Evolutionary conservation across 2,113 vertebrate species (phyloP).

Genomic region (Xiphorhynchus elegans): DNA sequence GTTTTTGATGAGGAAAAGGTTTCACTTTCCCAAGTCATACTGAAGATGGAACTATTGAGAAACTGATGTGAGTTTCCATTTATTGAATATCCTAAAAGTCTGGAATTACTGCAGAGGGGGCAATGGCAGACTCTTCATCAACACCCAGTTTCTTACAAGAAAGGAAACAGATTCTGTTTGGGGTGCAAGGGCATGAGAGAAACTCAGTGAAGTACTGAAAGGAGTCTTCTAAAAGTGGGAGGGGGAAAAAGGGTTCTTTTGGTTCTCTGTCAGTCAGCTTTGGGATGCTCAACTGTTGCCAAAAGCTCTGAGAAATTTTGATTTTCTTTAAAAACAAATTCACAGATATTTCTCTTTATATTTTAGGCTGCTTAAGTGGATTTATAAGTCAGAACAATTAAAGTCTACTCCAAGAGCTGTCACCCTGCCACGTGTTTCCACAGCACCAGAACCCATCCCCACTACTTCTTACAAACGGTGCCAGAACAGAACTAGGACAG

Average conservation of each 20-base stretch:
- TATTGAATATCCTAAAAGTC: not conserved
- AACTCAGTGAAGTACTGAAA: not conserved
- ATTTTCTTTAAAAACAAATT: not conserved
- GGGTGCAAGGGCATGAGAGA: not conserved
- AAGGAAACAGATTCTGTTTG: not conserved
- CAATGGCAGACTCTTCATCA: not conserved
- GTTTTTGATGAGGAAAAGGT: not conserved
- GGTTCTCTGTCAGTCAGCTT: not conserved
- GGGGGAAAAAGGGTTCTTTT: not conserved
- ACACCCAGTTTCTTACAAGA: not conserved
- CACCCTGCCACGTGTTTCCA: not conserved
- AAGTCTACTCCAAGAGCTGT: not conserved
- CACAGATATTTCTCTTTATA: not conserved
- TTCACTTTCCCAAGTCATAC: not conserved
- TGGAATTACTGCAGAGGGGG: not conserved
- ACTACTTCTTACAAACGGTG: not conserved
- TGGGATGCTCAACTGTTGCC: not conserved
- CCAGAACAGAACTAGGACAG: fast-evolving
- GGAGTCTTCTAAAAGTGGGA: not conserved
- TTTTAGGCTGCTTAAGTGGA: not conserved
- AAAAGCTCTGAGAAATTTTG: not conserved
- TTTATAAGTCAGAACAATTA: not conserved
- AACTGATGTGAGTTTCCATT: not conserved
- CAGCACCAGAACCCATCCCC: not conserved
- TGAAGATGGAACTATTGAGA: not conserved